Conservation (phyloP, 2,888 invertebrate species). For the Drosophila merina region DNA sequence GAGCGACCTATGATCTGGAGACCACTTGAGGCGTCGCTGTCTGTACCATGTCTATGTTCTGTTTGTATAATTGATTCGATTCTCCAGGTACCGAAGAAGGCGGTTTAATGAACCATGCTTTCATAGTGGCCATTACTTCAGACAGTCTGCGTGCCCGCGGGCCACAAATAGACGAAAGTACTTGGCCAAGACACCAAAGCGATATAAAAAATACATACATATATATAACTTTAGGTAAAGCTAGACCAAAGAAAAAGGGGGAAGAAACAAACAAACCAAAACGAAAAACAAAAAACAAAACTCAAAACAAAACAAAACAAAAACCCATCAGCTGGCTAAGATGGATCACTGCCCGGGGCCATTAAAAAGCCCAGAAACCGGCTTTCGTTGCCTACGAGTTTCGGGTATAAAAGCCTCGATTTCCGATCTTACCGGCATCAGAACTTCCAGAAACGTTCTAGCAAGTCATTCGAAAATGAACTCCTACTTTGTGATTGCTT, state of each 20-base stretch:
- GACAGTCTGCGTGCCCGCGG: constrained; percentile 44
- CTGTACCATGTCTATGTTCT: constrained; percentile 42
- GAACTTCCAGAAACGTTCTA: constrained; percentile 60
- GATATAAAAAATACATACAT: constrained; percentile 6
- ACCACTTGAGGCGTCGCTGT: constrained; percentile 56
- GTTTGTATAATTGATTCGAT: constrained; percentile 69
- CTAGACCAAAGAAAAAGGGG: constrained; percentile 21
- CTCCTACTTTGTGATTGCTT: constrained; percentile 60
- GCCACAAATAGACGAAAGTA: constrained; percentile 64
- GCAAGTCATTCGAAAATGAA: constrained; percentile 64
- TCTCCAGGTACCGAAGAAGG: constrained; percentile 30
- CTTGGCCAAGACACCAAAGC: constrained; percentile 8
- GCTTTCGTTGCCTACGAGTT: constrained; percentile 39
- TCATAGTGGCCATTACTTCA: constrained; percentile 39
- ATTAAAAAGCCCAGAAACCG: constrained; percentile 53
- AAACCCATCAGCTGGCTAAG: constrained; percentile 37
- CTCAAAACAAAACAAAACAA: constrained; percentile 33
- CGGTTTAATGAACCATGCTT: constrained; percentile 56
- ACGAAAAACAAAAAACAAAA: constrained; percentile 29
- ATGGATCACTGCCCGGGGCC: constrained; percentile 61
- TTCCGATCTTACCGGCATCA: constrained; percentile 44
- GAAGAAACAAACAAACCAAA: constrained; percentile 33
- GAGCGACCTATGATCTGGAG: constrained; percentile 56
- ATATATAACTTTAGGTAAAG: constrained; percentile 4
- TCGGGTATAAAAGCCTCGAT: constrained; percentile 58